phyloP scores from a whole-genome alignment of 2,888 invertebrate genomes.

The Ichneumoninae sp. region DNA sequence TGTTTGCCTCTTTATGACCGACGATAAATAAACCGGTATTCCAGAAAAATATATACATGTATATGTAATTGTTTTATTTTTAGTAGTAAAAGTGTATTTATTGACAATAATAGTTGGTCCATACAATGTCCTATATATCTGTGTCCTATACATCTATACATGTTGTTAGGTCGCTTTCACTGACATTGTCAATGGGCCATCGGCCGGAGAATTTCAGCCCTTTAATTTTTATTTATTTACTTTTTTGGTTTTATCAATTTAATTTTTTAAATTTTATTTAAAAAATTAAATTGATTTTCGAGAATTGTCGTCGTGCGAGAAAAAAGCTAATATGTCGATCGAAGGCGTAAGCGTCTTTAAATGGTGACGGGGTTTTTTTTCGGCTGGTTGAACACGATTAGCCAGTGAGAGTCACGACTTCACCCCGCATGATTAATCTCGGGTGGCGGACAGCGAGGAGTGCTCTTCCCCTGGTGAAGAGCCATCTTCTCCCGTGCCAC shows the following conservation, averaged over 20 bases:
- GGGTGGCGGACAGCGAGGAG: constrained; percentile 7
- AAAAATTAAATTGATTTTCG: too few species aligned
- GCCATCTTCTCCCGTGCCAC: constrained; percentile 1
- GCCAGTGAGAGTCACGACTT: constrained; percentile 5
- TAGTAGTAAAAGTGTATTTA: too few species aligned
- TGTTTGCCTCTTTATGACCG: not conserved
- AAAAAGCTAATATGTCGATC: not conserved
- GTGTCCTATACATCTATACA: too few species aligned
- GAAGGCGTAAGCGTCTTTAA: not conserved
- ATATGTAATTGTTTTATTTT: too few species aligned
- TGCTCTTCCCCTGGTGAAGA: constrained; percentile 2
- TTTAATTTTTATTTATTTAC: not conserved
- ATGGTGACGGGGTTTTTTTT: not conserved
- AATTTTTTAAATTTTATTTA: too few species aligned
- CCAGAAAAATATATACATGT: not conserved
- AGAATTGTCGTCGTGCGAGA: not conserved
- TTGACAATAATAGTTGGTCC: too few species aligned
- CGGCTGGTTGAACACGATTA: not conserved
- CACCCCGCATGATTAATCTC: constrained; percentile 29
- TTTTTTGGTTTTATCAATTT: too few species aligned
- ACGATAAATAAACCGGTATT: not conserved
- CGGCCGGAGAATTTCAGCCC: too few species aligned
- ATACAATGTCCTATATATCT: too few species aligned
- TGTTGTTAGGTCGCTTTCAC: too few species aligned
- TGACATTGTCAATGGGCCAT: too few species aligned